Base-by-base conservation (phyloP, 2,113 vertebrate genomes). In the Lycocorax pyrrhopterus region DNA sequence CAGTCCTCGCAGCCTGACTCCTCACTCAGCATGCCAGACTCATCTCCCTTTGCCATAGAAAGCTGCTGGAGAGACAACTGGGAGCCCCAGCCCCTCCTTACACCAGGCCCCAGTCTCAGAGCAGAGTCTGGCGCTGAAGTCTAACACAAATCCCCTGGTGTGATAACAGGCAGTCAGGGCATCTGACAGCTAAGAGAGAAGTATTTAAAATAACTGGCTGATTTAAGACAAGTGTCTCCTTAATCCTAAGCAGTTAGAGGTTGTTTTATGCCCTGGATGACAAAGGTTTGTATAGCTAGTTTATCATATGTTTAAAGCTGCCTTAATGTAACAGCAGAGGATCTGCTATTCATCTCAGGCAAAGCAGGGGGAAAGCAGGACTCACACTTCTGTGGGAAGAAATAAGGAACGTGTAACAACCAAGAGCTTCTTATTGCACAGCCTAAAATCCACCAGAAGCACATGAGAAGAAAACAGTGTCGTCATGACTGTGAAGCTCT, bases 221-320 rank as follows among this genome's bases (percentile, higher is more conserved):
- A 85, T 94, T 92, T 75, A 91, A 87, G 58, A 79, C 77, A 91
- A 94, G 84, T 44, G 32, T 66, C 89, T 87, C 67, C 84, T 76
- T 73, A 87, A 87, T 62, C 87, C 73, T 32, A 16, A 90, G 66
- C 62, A 66, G 41, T 84, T 69, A 55, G 78, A 89, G 75, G 43
- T 39, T 92, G 88, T 25, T 96, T 94, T 86, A 83, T 82, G 74
- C 30, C 51, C 64, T 27, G 35, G 80, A 87, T 58, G 73, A 93
- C 78, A 75, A 87, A 93, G 84, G 81, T 85, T 94, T 93, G 60
- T 46, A 27, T 9, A 78, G 66, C 39, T 68, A 67, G 62, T 90
- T 88, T 84, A 83, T 86, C 83, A 71, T 27, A 80, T 73, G 83
- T 93, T 88, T 86, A 86, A 86, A 94, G 75, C 62, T 87, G 63